Conservation (phyloP, 2,888 invertebrate genomes). For the Scaptomyza polygonia region DNA sequence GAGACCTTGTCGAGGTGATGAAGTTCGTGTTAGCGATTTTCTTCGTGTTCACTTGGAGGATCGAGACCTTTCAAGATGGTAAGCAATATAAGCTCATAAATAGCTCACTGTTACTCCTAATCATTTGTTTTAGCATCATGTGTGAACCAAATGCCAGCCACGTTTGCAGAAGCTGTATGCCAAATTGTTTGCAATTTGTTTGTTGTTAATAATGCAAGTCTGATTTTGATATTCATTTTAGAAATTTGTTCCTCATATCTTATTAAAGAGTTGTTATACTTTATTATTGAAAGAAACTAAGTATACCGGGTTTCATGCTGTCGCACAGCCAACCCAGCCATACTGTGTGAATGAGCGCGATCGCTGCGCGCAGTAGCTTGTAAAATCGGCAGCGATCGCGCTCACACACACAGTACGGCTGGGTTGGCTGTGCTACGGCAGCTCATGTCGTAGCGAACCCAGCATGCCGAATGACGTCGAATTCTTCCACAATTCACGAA, state of each 20-base stretch:
- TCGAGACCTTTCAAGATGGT: conserved; percentile 61
- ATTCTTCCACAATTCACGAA: no score
- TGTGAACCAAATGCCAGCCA: conserved; percentile 3
- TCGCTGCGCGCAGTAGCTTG: no score
- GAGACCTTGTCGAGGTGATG: conserved; percentile 56
- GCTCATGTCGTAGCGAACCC: no score
- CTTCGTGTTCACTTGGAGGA: conserved; percentile 74
- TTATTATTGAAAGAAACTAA: no score
- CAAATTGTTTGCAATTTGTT: conserved; percentile 9
- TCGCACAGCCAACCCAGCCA: no score
- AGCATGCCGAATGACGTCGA: no score
- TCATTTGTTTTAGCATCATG: conserved; percentile 5
- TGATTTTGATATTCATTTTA: not conserved
- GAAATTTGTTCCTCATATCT: not conserved
- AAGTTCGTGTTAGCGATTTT: conserved; percentile 67
- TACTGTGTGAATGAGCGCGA: no score
- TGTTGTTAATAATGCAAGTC: conserved; percentile 6
- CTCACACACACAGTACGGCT: no score
- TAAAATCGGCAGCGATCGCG: no score
- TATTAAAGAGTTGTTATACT: not conserved
- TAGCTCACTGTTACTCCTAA: not conserved
- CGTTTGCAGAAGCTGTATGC: conserved; percentile 12
- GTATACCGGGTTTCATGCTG: no score
- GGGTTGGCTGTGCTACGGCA: no score
- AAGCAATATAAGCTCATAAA: not conserved